phyloP scores from a whole-genome alignment of 2,797 vertebrate genomes.

The Varecia variegata region DNA sequence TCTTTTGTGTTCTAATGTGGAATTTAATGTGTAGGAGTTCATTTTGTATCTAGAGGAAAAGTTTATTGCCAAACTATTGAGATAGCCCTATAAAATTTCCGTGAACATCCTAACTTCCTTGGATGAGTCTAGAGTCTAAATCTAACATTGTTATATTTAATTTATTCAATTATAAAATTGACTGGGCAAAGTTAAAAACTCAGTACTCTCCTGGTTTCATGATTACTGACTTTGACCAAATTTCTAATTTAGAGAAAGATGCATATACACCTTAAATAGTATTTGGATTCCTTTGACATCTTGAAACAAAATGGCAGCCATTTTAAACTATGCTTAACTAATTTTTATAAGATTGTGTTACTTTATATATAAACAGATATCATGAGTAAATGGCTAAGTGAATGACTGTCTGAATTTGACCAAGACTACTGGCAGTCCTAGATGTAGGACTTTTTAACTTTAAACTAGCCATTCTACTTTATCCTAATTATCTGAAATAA shows the following conservation, averaged over 20 bases:
- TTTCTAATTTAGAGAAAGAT: constrained; percentile 37
- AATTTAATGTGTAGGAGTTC: constrained; percentile 29
- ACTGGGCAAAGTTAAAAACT: constrained; percentile 7
- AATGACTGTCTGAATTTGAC: not conserved
- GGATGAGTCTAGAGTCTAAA: not conserved
- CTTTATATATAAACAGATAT: not conserved
- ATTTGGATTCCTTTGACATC: constrained; percentile 37
- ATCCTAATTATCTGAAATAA: not conserved
- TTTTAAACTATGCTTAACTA: constrained; percentile 24
- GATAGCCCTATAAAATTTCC: not conserved
- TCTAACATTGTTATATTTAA: not conserved
- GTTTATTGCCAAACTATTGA: not conserved
- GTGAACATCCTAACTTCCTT: not conserved
- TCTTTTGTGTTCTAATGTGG: constrained; percentile 2
- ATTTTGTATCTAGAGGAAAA: constrained; percentile 1
- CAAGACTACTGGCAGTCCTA: not conserved
- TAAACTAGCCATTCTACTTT: not conserved
- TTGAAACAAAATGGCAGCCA: constrained; percentile 29
- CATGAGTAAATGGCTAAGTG: not conserved
- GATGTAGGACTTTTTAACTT: not conserved
- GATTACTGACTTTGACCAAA: not conserved
- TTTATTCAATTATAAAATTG: not conserved
- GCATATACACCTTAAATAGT: not conserved
- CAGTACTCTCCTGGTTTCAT: not conserved
- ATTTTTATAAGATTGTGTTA: constrained; percentile 21